Conservation (phyloP, 1,140 invertebrate species). For the Dryas iulia region DNA sequence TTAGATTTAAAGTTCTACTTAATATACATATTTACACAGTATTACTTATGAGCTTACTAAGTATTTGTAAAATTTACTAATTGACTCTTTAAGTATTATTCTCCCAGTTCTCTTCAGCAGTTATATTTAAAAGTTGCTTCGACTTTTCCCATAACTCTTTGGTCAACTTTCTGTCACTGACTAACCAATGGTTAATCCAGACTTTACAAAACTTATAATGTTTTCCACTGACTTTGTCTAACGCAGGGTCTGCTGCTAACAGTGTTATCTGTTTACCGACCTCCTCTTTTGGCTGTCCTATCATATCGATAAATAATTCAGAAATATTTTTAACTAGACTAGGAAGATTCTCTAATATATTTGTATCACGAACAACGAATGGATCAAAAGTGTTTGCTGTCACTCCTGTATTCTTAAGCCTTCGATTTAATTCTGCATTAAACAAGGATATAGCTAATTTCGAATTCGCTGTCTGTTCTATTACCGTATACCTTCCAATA, state of each 20-base stretch:
- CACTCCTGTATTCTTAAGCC: constrained; percentile 81
- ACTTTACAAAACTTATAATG: constrained; percentile 69
- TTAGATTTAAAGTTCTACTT: too few species aligned
- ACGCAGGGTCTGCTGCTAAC: constrained; percentile 50
- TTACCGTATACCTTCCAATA: constrained; percentile 72
- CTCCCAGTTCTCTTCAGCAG: constrained; percentile 52
- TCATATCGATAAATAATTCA: constrained; percentile 49
- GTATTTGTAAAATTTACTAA: not conserved
- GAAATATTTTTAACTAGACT: constrained; percentile 43
- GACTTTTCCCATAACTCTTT: constrained; percentile 55
- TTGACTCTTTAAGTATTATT: constrained; percentile 2
- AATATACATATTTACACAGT: too few species aligned
- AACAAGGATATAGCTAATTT: constrained; percentile 87
- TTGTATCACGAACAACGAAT: constrained; percentile 77
- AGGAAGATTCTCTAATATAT: constrained; percentile 52
- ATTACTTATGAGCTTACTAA: too few species aligned
- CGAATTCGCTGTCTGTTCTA: constrained; percentile 77
- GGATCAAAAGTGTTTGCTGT: constrained; percentile 82
- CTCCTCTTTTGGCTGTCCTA: constrained; percentile 61
- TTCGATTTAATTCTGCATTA: constrained; percentile 81
- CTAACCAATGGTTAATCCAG: constrained; percentile 60
- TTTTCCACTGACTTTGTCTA: constrained; percentile 57
- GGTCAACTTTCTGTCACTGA: constrained; percentile 42
- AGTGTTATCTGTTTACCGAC: constrained; percentile 56
- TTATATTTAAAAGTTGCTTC: constrained; percentile 58